Base-by-base conservation (phyloP, 2,888 invertebrate genomes). In the Meta bourneti region DNA sequence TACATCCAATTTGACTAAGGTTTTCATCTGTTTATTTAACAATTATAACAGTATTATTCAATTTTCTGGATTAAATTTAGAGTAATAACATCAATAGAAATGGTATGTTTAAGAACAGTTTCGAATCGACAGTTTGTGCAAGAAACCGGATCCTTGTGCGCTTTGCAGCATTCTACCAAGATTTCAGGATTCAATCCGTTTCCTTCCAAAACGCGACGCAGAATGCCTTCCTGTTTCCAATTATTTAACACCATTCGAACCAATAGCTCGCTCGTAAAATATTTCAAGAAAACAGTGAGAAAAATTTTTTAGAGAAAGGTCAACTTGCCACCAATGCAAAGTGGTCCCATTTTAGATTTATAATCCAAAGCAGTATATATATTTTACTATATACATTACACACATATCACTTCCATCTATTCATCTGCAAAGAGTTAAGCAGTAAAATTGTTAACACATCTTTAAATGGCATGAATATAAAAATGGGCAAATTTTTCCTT, bases 81-180 rank as follows among this genome's bases (percentile, higher is more conserved):
- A 74, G 20, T 1, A 74, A 34, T 5, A 74, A 74, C 8, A 16
- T 49, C n/a, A 16, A 52, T 52, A 13, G 6, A 80, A 61, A 82
- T 82, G 79, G 20, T 74, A 84, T 54, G 77, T 51, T 52, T 72
- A 54, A 80, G 82, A 82, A 81, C 89, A 89, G 89, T 89, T 77
- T 77, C 89, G 51, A 72, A 89, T 19, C 19, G 75, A 75, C 54
- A 71, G 34, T 51, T 72, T 61, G 69, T 75, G 81, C 81, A 89
- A 75, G 75, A 89, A 90, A 72, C 90, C 34, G 61, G 72, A 84
- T 74, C 71, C 71, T 84, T 90, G 90, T 90, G 90, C 90, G 90
- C 79, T 48, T 84, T 72, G 72, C 84, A 90, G 84, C 90, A 71
- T 79, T 78, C 84, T 84, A 90, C 72, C 83, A 79, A 72, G 51